A percentile compares a stretch with the other conserved stretches of the same genome.
These are phyloP conservation scores for Cinclus mexicanus DNA, from an alignment of 2,113 vertebrate species.

Conservation along the genomic window DNA sequence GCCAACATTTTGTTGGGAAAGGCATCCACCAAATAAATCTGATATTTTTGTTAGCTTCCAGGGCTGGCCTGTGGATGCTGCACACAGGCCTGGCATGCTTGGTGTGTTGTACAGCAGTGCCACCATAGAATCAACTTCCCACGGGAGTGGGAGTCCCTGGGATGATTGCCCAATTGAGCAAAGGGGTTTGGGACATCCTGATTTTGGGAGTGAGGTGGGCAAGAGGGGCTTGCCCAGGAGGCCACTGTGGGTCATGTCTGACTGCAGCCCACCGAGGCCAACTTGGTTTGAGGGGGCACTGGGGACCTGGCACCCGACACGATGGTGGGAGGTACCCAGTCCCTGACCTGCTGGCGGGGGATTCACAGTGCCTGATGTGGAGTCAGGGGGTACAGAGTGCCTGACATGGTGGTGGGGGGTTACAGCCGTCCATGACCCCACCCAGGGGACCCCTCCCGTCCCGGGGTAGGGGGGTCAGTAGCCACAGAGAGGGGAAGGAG, in stretches of 20 bases:
- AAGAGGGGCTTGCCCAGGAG: too few species aligned
- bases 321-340: accelerated
- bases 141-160: accelerated
- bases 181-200: background rate
- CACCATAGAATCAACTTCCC: accelerated
- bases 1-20: too few species aligned
- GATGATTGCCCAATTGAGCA: accelerated
- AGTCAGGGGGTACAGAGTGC: accelerated
- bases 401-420: background rate
- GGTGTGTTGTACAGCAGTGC: accelerated
- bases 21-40: background rate
- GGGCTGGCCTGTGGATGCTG: accelerated
- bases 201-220: background rate
- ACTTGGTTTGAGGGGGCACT: accelerated
- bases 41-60: accelerated
- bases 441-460: slow-evolving; percentile 63
- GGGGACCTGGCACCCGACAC: accelerated
- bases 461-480: slow-evolving; percentile 75
- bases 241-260: accelerated
- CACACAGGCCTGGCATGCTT: background rate
- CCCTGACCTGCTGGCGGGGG: background rate
- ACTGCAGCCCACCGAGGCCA: accelerated
- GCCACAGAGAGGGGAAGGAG: slow-evolving; percentile 76
- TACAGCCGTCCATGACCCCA: slow-evolving; percentile 69
- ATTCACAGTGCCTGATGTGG: background rate